phyloP scores from a whole-genome alignment of 2,113 vertebrate genomes.

The Orycteropus afer region DNA sequence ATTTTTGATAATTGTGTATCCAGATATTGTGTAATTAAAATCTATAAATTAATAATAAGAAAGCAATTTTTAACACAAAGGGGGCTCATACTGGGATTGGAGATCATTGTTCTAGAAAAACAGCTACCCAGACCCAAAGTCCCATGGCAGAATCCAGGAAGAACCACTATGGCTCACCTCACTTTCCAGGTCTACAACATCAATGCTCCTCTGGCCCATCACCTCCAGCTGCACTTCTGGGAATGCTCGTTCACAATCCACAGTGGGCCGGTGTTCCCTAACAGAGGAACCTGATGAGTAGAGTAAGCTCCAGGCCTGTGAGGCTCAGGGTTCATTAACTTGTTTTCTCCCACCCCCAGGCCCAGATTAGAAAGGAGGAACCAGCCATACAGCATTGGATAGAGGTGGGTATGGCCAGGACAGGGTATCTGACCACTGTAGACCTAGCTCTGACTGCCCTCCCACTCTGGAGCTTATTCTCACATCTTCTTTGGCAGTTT shows the following conservation, averaged over 20 bases:
- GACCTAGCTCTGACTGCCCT: neutral
- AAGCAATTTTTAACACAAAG: slow-evolving; percentile 26
- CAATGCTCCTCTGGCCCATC: slow-evolving; percentile 73
- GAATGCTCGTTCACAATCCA: slow-evolving; percentile 87
- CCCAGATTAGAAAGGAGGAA: neutral
- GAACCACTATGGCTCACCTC: slow-evolving; percentile 81
- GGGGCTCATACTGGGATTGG: neutral
- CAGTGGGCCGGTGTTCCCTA: slow-evolving; percentile 86
- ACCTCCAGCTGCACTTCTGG: slow-evolving; percentile 75
- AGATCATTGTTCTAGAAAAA: neutral
- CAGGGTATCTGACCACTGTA: neutral
- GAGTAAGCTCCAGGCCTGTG: neutral
- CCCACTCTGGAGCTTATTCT: neutral
- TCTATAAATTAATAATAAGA: neutral
- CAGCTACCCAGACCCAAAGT: neutral
- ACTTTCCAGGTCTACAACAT: slow-evolving; percentile 80
- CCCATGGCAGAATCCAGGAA: neutral
- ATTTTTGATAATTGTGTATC: slow-evolving; percentile 14
- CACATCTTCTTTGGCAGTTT: neutral
- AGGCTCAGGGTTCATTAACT: neutral
- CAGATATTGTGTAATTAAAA: slow-evolving; percentile 21
- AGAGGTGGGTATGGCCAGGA: neutral
- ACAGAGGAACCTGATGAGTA: slow-evolving; percentile 13
- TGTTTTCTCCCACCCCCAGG: neutral
- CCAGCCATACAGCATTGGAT: neutral